Evolutionary conservation across 2,888 invertebrate genomes (phyloP), one percentile per base, ranked within the genome.

Genomic region (Calliphora vomitoria): DNA sequence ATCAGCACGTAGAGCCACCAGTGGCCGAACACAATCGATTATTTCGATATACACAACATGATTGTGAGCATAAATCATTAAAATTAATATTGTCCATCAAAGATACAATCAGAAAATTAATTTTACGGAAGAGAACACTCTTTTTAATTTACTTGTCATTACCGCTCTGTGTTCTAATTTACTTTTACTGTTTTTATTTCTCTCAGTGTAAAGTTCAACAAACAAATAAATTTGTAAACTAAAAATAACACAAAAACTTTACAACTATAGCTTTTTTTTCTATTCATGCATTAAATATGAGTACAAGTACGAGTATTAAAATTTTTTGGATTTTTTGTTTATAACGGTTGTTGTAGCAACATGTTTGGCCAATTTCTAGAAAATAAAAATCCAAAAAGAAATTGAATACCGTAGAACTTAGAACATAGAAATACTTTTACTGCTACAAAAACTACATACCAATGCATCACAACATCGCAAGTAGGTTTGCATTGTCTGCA

Each of bases 281-380:
- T 18, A 35, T 64, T 53, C 38, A 20, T 74, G 41, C 38, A 31
- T 66, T 66, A 82, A 68, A 74, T 71, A 68, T 68, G 72, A 78
- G 72, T 35, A 44, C 44, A 35, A 58, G 20, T 31, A 44, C 58
- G 79, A 66, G 18, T 47, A 60, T 75, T 60, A 60, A 38, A 4
- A 38, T 31, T 79, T 82, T 60, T 47, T 64, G 20, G 31, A 50
- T 35, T 62, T 20, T 76, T 82, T 86, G 66, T 82, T 74, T 84
- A 58, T 44, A 13, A 25, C 64, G 76, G 86, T 86, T 85, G 89
- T 88, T 78, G 83, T 79, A 81, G 86, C 85, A 87, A 89, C 89
- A 89, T 90, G 90, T 89, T 90, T 90, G 85, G 80, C 87, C 87
- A 89, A 90, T 89, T 84, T 80, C 68, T 71, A 79, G 87, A 88